Conservation (phyloP, 2,888 invertebrate genomes). For the Pristionchus maxplancki region DNA sequence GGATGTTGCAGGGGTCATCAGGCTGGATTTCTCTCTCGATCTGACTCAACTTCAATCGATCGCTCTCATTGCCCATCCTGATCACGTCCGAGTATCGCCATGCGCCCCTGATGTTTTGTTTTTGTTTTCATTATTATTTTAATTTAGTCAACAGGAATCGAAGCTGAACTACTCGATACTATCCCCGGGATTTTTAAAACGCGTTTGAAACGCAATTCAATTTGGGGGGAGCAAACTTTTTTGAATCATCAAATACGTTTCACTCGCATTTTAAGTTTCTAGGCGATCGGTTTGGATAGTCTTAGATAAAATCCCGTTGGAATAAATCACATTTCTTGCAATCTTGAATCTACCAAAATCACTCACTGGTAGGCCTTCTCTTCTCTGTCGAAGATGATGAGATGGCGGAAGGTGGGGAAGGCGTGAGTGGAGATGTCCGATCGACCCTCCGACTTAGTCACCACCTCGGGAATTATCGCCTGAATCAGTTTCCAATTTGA, state of each 20-base stretch:
- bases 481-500: conserved; percentile 51
- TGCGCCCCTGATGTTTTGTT: conserved; percentile 78
- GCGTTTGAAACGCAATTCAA: background rate
- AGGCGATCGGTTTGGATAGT: too few relatives aligned
- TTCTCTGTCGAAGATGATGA: conserved; percentile 82
- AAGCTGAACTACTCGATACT: background rate
- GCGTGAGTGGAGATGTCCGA: conserved; percentile 64
- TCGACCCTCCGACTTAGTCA: conserved; percentile 64
- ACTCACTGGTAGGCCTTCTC: conserved; percentile 70
- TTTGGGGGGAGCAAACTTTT: background rate
- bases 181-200: background rate
- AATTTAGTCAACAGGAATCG: background rate
- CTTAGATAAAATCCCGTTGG: too few relatives aligned
- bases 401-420: conserved; percentile 79
- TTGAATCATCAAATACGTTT: background rate
- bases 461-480: conserved; percentile 73
- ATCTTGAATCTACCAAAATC: conserved; percentile 38
- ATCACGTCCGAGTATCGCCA: conserved; percentile 80
- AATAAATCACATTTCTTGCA: too few relatives aligned
- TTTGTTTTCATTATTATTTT: background rate
- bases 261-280: background rate
- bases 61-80: conserved; percentile 78
- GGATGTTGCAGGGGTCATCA: conserved; percentile 85
- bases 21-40: conserved; percentile 83
- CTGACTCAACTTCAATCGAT: conserved; percentile 77